These are phyloP conservation scores for Pangasius sanitwongsei DNA, from an alignment of 2,797 vertebrate genomes.

Conservation along the genomic window DNA sequence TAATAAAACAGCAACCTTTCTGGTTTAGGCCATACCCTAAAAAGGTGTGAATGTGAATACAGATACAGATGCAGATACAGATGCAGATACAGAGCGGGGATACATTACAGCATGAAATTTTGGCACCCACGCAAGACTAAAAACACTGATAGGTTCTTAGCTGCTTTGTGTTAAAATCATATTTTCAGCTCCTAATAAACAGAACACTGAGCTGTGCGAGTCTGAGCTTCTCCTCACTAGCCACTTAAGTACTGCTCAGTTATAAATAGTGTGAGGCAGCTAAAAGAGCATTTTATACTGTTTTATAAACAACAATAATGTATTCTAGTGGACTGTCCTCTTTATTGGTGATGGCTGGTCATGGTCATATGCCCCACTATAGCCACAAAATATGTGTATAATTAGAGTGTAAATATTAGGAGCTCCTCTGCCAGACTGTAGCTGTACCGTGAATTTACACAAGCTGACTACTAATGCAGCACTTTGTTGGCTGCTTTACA, in stretches of 20 bases:
- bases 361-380: not conserved
- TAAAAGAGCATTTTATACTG: not conserved
- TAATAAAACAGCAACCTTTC: not conserved
- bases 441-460: not conserved
- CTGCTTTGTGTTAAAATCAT: not conserved
- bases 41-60: not conserved
- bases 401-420: conserved; percentile 9
- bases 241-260: not conserved
- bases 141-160: not conserved
- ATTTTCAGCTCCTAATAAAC: not conserved
- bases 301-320: not conserved
- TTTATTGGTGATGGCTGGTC: not conserved
- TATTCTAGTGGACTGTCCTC: not conserved
- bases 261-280: not conserved
- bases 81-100: not conserved
- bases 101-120: not conserved
- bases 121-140: not conserved
- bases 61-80: not conserved
- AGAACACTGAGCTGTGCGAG: not conserved
- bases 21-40: not conserved
- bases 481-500: not conserved
- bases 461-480: not conserved
- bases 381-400: conserved; percentile 1
- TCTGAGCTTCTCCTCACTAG: not conserved
- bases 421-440: not conserved